Evolutionary conservation across 2,888 invertebrate genomes (phyloP), one percentile per base, ranked within the genome.

Genomic region (Polydrusus pterygomalis): DNA sequence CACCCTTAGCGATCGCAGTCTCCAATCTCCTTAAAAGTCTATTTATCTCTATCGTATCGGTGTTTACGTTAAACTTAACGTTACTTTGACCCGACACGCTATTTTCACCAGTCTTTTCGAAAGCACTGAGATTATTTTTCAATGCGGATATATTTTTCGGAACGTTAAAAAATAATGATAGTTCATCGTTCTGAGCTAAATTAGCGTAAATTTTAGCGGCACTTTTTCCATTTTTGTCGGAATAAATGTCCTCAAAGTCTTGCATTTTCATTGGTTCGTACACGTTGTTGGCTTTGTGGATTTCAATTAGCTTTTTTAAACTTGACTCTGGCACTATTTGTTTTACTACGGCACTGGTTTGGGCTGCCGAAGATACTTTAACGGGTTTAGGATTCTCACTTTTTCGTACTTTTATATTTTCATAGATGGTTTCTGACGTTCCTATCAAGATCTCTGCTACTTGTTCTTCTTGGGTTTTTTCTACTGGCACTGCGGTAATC

Each of bases 1-100:
- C 92, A 8, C 95, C 95, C 83, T 91, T 91, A 2, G 93, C 92
- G 81, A 96, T 96, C 1, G 95, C 93, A 70, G 90, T 90, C 87
- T 96, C 95, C 69, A 96, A 88, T 85, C 93, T 90, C 84, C 91
- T 90, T 80, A 95, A 89, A 79, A 94, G 86, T 71, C 84, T 79
- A 85, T 91, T 92, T 65, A 92, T 90, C 73, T 91, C 91, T 78
- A 91, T 84, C 1, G 91, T 91, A 82, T 91, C 91, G 81, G 90
- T 89, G 78, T 88, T 89, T 49, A 60, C 58, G n/a, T 70, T 74
- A 38, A 43, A 58, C 43, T 38, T 62, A 18, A 17, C 18, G 10
- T n/a, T 58, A 8, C 69, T 45, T 9, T 68, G 54, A n/a, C 56
- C 40, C 15, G 43, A 8, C 7, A 7, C 17, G 43, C 40, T 15